Evolutionary conservation across 2,888 invertebrate species (phyloP), one percentile per base, ranked within the genome.

Genomic region (Melinaea menophilus): DNA sequence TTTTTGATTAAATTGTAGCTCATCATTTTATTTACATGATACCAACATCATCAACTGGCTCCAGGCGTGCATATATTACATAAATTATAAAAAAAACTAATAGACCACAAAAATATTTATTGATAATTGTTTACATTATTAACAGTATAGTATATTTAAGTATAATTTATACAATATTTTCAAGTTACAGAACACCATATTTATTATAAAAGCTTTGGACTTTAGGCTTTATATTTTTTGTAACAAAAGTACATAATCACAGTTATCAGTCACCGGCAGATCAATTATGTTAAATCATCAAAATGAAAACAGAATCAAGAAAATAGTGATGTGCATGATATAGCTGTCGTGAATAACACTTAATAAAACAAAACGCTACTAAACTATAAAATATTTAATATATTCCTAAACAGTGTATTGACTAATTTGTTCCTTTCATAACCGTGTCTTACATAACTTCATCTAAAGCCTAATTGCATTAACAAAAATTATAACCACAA

Each of bases 41-140:
- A n/a, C n/a, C n/a, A n/a, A n/a, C n/a, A n/a, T n/a, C n/a, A n/a
- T n/a, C n/a, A n/a, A n/a, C n/a, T n/a, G n/a, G n/a, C n/a, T n/a
- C n/a, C n/a, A n/a, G n/a, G n/a, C n/a, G n/a, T n/a, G n/a, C n/a
- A n/a, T n/a, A n/a, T n/a, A n/a, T n/a, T n/a, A n/a, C n/a, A n/a
- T n/a, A n/a, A n/a, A n/a, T n/a, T n/a, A n/a, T n/a, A n/a, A 51
- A 63, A 58, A 35, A 56, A 4, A 56, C 22, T 51, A 61, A 63
- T 64, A 68, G 76, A 77, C 77, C 77, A 79, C 75, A 76, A 78
- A 75, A 78, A 73, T 75, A 76, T 80, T 79, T 79, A 79, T 76
- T 79, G 69, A 72, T 9, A 64, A 70, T 64, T 68, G 59, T 71
- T 67, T 68, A 71, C 67, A 71, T 65, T 66, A 63, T 61, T 71